Percentiles rank a stretch among this genome's conserved stretches.
phyloP scores from a whole-genome alignment of 2,797 vertebrate species.

The Sebastes melanostomus region DNA sequence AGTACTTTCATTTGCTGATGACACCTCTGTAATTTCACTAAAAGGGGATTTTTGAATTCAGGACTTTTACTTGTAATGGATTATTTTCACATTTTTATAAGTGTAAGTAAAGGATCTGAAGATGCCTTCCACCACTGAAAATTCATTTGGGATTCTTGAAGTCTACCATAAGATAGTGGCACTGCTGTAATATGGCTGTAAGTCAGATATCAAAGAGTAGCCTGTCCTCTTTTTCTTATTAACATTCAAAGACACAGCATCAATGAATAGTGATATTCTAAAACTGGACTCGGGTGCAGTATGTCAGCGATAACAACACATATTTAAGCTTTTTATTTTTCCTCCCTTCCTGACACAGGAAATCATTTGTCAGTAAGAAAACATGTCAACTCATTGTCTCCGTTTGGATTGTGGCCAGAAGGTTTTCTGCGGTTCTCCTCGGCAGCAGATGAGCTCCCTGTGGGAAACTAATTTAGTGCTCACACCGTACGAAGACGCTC shows the following conservation, averaged over 20 bases:
- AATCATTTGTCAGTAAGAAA: conserved; percentile 34
- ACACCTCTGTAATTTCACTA: not conserved
- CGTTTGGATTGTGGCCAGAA: conserved; percentile 49
- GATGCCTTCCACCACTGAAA: not conserved
- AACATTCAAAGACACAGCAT: conserved; percentile 2
- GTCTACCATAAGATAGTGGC: not conserved
- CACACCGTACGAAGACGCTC: conserved; percentile 9
- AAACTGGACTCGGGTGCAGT: not conserved
- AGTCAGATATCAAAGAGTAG: not conserved
- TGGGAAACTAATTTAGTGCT: conserved; percentile 64
- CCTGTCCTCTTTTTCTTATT: not conserved
- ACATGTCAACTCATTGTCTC: conserved; percentile 53
- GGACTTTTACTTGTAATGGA: not conserved
- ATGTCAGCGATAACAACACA: not conserved
- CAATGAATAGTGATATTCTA: not conserved
- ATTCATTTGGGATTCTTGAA: not conserved
- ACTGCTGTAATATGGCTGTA: not conserved
- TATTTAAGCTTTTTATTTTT: not conserved
- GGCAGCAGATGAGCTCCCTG: conserved; percentile 62
- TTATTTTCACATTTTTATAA: not conserved
- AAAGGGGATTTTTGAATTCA: not conserved
- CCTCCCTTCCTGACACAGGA: conserved; percentile 7
- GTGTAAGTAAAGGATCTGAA: not conserved
- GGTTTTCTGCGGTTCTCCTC: conserved; percentile 25
- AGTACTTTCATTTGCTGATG: not conserved